Conservation (phyloP, 2,888 invertebrate species). For the Cataglyphis altisquamis region DNA sequence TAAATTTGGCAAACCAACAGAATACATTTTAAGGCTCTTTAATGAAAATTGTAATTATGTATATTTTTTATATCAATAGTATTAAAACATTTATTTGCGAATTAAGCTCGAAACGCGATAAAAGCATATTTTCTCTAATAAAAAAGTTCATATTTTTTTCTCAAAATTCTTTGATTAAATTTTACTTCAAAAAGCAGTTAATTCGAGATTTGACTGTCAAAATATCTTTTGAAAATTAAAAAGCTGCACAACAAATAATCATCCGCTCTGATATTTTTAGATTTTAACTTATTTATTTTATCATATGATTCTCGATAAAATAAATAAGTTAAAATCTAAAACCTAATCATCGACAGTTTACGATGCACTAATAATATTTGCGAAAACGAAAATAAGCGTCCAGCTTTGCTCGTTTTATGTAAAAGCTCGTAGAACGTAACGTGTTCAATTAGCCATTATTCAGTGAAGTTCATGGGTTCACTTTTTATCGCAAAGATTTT, state of each 20-base stretch:
- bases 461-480: slow-evolving; percentile 53
- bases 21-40: neutral
- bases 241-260: neutral
- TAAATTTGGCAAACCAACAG: neutral
- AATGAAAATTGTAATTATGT: neutral
- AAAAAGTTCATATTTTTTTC: neutral
- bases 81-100: slow-evolving; percentile 9
- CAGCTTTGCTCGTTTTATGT: neutral
- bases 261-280: neutral
- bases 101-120: neutral
- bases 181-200: neutral
- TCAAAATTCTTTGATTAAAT: neutral
- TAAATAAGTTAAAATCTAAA: no score
- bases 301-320: neutral
- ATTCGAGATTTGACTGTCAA: neutral
- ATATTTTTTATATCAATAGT: neutral
- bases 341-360: neutral
- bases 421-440: slow-evolving; percentile 55
- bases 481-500: slow-evolving; percentile 72
- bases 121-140: neutral
- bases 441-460: slow-evolving; percentile 70
- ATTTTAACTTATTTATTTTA: neutral
- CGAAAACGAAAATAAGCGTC: neutral
- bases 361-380: neutral
- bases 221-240: neutral